Evolutionary conservation across 2,888 invertebrate genomes (phyloP).

Genomic region (Drepana falcataria): DNA sequence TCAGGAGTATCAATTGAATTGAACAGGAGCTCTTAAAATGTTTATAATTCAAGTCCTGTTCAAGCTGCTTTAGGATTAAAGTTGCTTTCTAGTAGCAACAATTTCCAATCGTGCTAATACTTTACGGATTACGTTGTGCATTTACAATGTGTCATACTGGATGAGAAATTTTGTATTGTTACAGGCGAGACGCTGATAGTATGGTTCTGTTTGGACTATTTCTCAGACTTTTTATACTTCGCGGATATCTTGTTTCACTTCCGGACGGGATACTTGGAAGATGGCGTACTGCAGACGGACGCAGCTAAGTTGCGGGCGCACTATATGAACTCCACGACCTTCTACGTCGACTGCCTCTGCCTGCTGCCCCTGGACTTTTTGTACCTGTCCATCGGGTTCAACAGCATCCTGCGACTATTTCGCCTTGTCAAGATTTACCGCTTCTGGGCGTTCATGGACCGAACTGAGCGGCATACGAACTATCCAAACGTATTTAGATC

Average conservation of each 20-base stretch:
- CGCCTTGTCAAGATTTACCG: conserved; percentile 98
- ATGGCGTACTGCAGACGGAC: conserved; percentile 98
- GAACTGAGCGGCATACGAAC: conserved; percentile 98
- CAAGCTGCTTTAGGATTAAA: too few species aligned
- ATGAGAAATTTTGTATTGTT: conserved; percentile 42
- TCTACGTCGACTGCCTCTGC: conserved; percentile 99
- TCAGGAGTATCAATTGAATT: too few species aligned
- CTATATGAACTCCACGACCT: conserved; percentile 98
- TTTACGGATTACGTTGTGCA: too few species aligned
- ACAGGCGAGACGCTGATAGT: conserved; percentile 90
- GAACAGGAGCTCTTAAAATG: too few species aligned
- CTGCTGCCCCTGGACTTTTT: conserved; percentile 98
- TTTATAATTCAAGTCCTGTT: too few species aligned
- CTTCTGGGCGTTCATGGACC: conserved; percentile 99
- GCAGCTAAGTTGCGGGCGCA: conserved; percentile 94
- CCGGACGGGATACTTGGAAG: conserved; percentile 97
- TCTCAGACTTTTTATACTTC: conserved; percentile 96
- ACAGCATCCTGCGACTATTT: conserved; percentile 96
- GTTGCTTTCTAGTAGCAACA: too few species aligned
- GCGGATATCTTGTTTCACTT: conserved; percentile 98
- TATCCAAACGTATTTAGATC: conserved; percentile 98
- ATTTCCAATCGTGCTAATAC: too few species aligned
- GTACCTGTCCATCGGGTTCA: conserved; percentile 97
- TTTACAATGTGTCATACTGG: conserved; percentile 5
- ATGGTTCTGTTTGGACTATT: conserved; percentile 98